Evolutionary conservation across 1,140 invertebrate species (phyloP).

Genomic region (Meloidogyne exigua): DNA sequence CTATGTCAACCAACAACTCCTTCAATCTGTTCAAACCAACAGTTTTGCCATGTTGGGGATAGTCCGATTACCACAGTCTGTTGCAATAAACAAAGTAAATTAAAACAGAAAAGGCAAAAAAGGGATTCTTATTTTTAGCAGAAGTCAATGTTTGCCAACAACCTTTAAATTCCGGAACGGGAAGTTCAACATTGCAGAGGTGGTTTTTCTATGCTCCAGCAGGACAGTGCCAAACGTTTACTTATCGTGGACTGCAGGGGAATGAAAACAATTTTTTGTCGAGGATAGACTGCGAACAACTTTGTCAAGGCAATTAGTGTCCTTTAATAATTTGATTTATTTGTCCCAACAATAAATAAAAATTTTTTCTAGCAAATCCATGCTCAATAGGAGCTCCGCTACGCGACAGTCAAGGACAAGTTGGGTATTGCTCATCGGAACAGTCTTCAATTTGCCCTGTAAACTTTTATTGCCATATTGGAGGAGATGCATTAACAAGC

Average conservation of each 20-base stretch:
- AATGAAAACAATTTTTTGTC: conserved; percentile 63
- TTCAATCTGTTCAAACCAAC: conserved; percentile 44
- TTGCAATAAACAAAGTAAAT: conserved; percentile 56
- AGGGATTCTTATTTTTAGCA: no score
- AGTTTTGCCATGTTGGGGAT: conserved; percentile 61
- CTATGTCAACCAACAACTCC: conserved; percentile 50
- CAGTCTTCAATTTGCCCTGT: conserved; percentile 52
- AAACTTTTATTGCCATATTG: conserved; percentile 61
- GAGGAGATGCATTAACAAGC: conserved; percentile 52
- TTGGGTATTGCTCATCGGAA: conserved; percentile 54
- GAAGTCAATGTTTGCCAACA: conserved; percentile 54
- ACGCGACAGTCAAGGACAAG: conserved; percentile 43
- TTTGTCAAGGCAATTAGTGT: conserved; percentile 53
- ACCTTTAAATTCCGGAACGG: conserved; percentile 59
- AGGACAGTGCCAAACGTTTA: conserved; percentile 52
- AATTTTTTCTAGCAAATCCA: conserved; percentile 57
- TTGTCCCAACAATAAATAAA: no score
- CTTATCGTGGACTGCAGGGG: conserved; percentile 58
- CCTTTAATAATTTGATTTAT: no score
- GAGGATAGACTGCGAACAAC: conserved; percentile 52
- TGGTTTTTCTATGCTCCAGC: conserved; percentile 61
- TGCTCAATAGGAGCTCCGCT: conserved; percentile 52
- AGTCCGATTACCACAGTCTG: conserved; percentile 57
- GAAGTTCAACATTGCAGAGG: conserved; percentile 56
- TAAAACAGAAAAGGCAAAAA: no score